A percentile compares a stretch with the other conserved stretches of the same genome.
phyloP scores from a whole-genome alignment of 2,888 invertebrate genomes.

The Lasioglossum figueresi region DNA sequence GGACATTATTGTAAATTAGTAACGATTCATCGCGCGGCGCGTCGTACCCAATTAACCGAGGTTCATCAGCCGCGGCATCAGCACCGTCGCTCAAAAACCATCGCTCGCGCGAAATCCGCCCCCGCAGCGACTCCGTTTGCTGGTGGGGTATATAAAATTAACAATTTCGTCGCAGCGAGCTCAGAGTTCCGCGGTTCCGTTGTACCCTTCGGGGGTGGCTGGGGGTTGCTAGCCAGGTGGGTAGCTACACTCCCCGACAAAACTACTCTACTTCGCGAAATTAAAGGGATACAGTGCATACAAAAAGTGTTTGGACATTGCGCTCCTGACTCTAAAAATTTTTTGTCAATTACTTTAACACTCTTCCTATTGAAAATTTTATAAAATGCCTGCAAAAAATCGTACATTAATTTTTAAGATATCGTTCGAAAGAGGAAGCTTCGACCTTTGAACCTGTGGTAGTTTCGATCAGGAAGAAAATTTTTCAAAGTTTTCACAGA shows the following conservation, averaged over 20 bases:
- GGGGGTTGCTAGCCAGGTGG: constrained; percentile 19
- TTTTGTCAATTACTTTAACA: too few relatives aligned
- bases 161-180: constrained; percentile 56
- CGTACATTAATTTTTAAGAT: too few relatives aligned
- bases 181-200: constrained; percentile 55
- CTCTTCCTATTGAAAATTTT: too few relatives aligned
- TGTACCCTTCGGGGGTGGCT: constrained; percentile 14
- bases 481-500: too few relatives aligned
- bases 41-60: constrained; percentile 37
- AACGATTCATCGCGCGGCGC: constrained; percentile 24
- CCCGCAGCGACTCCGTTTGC: constrained; percentile 7
- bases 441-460: too few relatives aligned
- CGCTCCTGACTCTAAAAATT: too few relatives aligned
- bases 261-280: not conserved
- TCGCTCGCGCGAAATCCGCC: not conserved
- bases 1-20: constrained; percentile 39
- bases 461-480: too few relatives aligned
- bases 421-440: too few relatives aligned
- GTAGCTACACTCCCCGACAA: not conserved
- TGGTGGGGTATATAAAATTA: constrained; percentile 59
- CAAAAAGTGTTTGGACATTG: not conserved
- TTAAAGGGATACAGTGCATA: not conserved
- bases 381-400: too few relatives aligned
- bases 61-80: constrained; percentile 38
- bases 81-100: constrained; percentile 17